Percentiles rank a stretch among this genome's conserved stretches.
Conservation (phyloP, 1,140 invertebrate genomes). For the Archivesica marissinica region DNA sequence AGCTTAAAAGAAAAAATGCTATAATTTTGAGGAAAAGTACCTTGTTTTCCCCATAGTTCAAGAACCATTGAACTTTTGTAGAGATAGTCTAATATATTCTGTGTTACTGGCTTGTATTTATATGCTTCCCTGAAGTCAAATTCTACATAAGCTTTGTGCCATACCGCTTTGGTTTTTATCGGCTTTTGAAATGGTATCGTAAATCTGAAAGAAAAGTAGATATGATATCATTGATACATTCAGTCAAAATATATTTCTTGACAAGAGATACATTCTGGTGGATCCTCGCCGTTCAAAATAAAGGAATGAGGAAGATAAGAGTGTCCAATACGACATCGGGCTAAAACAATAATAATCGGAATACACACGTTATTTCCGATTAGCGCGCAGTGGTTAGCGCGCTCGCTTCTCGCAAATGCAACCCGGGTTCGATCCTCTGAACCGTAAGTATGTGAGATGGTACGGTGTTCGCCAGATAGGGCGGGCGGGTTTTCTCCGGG, state of each 20-base stretch:
- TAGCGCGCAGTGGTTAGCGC: too few species aligned
- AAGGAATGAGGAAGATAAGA: too few species aligned
- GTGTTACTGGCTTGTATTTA: constrained; percentile 62
- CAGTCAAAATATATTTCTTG: not conserved
- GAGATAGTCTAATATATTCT: constrained; percentile 68
- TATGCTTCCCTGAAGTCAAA: constrained; percentile 66
- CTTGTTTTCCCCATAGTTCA: constrained; percentile 77
- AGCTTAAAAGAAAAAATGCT: not conserved
- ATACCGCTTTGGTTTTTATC: constrained; percentile 62
- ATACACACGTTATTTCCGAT: too few species aligned
- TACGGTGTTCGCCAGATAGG: too few species aligned
- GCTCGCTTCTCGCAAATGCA: too few species aligned
- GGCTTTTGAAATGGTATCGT: constrained; percentile 60
- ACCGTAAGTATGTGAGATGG: too few species aligned
- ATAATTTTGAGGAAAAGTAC: constrained; percentile 45
- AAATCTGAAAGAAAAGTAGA: constrained; percentile 57
- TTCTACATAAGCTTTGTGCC: constrained; percentile 66
- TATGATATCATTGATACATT: not conserved
- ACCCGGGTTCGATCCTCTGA: too few species aligned
- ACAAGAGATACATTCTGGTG: too few species aligned
- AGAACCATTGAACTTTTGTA: constrained; percentile 69
- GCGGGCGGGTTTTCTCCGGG: too few species aligned
- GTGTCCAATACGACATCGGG: too few species aligned
- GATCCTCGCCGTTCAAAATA: too few species aligned
- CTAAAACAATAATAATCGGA: too few species aligned